Evolutionary conservation across 2,113 vertebrate species (phyloP).

Genomic region (Sylvietta virens): DNA sequence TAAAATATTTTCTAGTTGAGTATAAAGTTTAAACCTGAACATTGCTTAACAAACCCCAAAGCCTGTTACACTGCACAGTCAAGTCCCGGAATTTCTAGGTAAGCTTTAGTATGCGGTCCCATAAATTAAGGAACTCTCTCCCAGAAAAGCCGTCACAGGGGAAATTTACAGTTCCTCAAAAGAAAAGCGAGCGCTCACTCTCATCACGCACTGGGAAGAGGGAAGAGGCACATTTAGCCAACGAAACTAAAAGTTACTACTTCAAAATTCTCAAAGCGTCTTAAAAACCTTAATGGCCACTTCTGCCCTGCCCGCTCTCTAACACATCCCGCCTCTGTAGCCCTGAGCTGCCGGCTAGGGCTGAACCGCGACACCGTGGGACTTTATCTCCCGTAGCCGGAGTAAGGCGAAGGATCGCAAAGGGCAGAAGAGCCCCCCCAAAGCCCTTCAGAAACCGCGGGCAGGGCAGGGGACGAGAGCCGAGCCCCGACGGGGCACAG

Average conservation of each 20-base stretch:
- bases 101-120: accelerated
- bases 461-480: neutral
- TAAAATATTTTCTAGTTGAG: neutral
- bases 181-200: neutral
- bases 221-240: neutral
- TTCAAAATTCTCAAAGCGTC: neutral
- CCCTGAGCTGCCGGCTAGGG: neutral
- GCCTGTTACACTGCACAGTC: neutral
- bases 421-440: accelerated
- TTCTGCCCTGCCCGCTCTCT: neutral
- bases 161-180: neutral
- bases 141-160: accelerated
- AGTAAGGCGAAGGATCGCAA: accelerated
- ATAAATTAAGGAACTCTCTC: neutral
- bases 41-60: neutral
- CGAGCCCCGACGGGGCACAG: neutral
- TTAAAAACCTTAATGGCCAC: neutral
- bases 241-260: neutral
- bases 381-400: accelerated
- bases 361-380: neutral
- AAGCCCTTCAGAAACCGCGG: accelerated
- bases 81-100: neutral
- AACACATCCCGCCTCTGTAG: accelerated
- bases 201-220: neutral
- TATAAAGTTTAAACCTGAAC: neutral